These are phyloP conservation scores for Penaeus japonicus DNA, from an alignment of 1,140 invertebrate genomes.

Conservation along the genomic window DNA sequence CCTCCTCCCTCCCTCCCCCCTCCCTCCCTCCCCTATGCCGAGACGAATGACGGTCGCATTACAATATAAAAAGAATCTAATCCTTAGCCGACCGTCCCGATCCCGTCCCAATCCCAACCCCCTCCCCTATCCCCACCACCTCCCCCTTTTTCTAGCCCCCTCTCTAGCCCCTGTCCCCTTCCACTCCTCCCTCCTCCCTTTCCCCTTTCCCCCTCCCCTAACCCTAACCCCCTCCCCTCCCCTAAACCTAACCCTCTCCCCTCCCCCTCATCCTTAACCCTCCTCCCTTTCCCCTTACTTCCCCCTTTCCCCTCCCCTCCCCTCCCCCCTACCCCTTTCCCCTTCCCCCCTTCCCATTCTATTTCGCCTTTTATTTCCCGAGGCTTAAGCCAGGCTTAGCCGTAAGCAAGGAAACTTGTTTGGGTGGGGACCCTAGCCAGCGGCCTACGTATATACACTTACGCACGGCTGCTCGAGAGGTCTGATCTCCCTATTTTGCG, in stretches of 20 bases:
- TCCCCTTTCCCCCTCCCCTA: no score
- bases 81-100: no score
- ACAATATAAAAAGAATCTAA: conserved; percentile 38
- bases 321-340: not conserved
- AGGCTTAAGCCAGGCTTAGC: no score
- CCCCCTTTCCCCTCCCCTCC: conserved; percentile 10
- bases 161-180: not conserved
- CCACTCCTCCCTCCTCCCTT: conserved; percentile 16
- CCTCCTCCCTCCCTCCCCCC: no score
- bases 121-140: not conserved
- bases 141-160: no score
- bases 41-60: not conserved
- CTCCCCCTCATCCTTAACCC: no score
- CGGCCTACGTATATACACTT: not conserved
- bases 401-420: no score
- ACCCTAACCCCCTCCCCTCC: conserved; percentile 28
- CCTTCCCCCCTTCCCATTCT: not conserved
- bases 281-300: not conserved
- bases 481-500: conserved; percentile 34
- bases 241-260: not conserved
- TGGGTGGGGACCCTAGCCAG: no score
- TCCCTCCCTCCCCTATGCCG: no score
- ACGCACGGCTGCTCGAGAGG: conserved; percentile 16
- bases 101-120: conserved; percentile 7
- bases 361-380: no score